Evolutionary conservation across 2,888 invertebrate species (phyloP).

Genomic region (Ophioninae sp.): DNA sequence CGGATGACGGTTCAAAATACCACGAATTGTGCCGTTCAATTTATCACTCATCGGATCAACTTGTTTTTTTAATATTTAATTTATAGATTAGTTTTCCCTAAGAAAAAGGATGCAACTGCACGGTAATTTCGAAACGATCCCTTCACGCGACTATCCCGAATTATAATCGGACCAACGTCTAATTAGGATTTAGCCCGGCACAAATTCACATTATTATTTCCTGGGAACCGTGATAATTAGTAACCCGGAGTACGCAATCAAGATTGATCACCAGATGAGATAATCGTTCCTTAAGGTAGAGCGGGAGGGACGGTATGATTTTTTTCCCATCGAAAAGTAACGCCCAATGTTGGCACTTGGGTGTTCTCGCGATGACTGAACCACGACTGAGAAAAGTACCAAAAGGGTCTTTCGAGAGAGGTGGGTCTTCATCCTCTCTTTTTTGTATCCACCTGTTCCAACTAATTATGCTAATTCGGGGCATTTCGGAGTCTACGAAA

Average conservation of each 20-base stretch:
- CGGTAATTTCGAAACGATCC: neutral
- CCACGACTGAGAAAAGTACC: neutral
- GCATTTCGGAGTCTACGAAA: neutral
- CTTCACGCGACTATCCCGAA: neutral
- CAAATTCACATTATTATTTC: constrained; percentile 9
- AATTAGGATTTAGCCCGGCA: neutral
- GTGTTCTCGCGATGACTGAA: neutral
- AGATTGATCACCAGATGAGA: constrained; percentile 10
- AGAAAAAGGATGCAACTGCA: neutral
- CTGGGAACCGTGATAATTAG: constrained; percentile 12
- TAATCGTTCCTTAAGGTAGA: constrained; percentile 2
- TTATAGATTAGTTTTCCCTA: neutral
- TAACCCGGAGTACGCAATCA: neutral
- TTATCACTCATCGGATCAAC: constrained; percentile 14
- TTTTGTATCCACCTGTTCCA: neutral
- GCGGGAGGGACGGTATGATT: neutral
- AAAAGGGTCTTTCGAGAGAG: neutral
- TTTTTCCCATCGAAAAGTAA: neutral
- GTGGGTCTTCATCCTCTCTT: neutral
- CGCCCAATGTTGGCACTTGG: neutral
- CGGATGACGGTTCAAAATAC: neutral
- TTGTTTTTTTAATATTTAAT: neutral
- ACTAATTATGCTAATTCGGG: neutral
- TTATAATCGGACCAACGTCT: neutral
- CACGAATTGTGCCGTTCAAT: neutral